Conservation (phyloP, 1,140 invertebrate species). For the Microplitis mediator region DNA sequence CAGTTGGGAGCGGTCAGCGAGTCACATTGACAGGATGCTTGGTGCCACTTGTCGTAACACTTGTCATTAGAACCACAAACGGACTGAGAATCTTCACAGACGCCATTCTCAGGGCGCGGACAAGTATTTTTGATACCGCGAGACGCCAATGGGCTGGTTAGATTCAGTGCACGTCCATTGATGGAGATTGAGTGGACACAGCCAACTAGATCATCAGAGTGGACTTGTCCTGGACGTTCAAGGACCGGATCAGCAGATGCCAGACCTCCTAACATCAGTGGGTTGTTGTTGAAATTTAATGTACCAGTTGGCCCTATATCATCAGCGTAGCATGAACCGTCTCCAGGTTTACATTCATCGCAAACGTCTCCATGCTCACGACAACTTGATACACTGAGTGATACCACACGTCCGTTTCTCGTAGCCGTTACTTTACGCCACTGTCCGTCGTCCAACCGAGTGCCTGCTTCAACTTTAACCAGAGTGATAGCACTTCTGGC, state of each 20-base stretch:
- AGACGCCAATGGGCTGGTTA: conserved; percentile 76
- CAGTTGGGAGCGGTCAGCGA: conserved; percentile 80
- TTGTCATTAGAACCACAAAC: conserved; percentile 71
- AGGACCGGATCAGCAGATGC: conserved; percentile 81
- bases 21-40: conserved; percentile 72
- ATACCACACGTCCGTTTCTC: conserved; percentile 84
- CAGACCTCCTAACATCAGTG: conserved; percentile 84
- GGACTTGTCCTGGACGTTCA: conserved; percentile 85
- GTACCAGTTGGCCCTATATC: conserved; percentile 84
- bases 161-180: conserved; percentile 80
- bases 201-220: conserved; percentile 90
- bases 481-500: conserved; percentile 83
- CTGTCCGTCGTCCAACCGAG: conserved; percentile 79
- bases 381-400: conserved; percentile 80
- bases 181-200: conserved; percentile 89
- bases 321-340: conserved; percentile 80
- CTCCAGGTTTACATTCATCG: conserved; percentile 81
- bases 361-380: conserved; percentile 85
- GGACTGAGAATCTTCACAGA: conserved; percentile 60
- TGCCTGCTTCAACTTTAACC: conserved; percentile 69
- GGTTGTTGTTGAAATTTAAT: conserved; percentile 90
- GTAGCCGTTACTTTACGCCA: conserved; percentile 93
- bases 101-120: conserved; percentile 67
- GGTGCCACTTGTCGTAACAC: conserved; percentile 86
- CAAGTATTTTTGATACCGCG: conserved; percentile 78